Percentiles rank a stretch among this genome's conserved stretches.
These are phyloP conservation scores for Steromphala cineraria DNA, from an alignment of 2,888 invertebrate species.

Conservation along the genomic window DNA sequence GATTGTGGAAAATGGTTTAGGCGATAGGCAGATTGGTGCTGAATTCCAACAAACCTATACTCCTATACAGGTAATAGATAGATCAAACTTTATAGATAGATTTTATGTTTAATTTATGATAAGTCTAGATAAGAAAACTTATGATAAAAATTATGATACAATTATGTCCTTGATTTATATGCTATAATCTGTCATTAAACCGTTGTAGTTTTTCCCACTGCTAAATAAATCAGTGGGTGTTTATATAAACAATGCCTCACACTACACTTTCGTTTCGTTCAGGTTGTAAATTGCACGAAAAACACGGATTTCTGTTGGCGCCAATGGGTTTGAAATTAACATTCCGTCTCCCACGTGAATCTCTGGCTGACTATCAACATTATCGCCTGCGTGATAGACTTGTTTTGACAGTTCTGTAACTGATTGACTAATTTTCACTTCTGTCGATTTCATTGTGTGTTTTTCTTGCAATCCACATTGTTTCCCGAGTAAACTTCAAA, in stretches of 20 bases:
- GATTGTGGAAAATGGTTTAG: no score
- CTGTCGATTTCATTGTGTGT: background rate
- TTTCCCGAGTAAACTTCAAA: background rate
- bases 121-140: no score
- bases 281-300: background rate
- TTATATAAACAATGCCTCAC: background rate
- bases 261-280: background rate
- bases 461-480: constrained; percentile 5
- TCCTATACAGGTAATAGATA: no score
- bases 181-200: no score
- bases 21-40: no score
- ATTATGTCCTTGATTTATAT: no score
- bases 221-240: background rate
- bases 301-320: background rate
- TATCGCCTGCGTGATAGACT: background rate
- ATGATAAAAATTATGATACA: no score
- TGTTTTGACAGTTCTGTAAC: background rate
- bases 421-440: constrained; percentile 10
- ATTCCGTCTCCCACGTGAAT: background rate
- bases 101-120: no score
- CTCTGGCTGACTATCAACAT: background rate
- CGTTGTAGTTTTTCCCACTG: no score
- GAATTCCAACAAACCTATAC: no score
- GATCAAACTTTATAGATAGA: no score
- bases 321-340: background rate